Conservation (phyloP, 2,888 invertebrate species). For the Sisyra nigra region DNA sequence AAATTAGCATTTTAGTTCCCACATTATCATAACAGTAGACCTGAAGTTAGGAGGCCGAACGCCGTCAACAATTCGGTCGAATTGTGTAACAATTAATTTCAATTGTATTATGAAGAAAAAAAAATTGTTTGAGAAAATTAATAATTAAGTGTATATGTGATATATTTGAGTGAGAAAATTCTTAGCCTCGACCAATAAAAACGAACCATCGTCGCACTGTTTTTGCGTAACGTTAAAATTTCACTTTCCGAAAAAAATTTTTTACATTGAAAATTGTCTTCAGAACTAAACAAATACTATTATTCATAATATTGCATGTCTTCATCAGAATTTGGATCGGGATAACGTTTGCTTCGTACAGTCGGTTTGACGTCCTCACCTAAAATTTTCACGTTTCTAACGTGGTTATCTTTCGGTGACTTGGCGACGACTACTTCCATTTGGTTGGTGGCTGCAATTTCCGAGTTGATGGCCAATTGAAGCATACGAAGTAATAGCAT, state of each 20-base stretch:
- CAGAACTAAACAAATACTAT: too few relatives aligned
- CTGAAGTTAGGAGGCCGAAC: too few relatives aligned
- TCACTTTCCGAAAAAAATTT: neutral
- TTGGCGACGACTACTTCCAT: slow-evolving; percentile 27
- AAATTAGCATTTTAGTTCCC: too few relatives aligned
- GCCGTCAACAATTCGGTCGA: too few relatives aligned
- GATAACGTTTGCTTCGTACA: slow-evolving; percentile 22
- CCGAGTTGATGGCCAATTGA: slow-evolving; percentile 49
- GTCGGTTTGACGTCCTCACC: slow-evolving; percentile 37
- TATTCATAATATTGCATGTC: slow-evolving; percentile 12
- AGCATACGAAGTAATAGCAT: slow-evolving; percentile 55
- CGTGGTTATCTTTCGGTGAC: slow-evolving; percentile 34
- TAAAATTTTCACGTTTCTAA: slow-evolving; percentile 55
- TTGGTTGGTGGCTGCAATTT: slow-evolving; percentile 18
- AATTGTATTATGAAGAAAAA: too few relatives aligned
- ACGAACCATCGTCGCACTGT: too few relatives aligned
- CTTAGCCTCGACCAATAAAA: too few relatives aligned
- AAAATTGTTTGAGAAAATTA: too few relatives aligned
- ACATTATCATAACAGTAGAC: too few relatives aligned
- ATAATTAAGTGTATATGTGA: too few relatives aligned
- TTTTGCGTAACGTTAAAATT: slow-evolving; percentile 1
- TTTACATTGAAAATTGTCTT: too few relatives aligned
- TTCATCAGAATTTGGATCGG: slow-evolving; percentile 21
- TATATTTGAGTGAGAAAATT: neutral
- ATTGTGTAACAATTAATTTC: too few relatives aligned